Evolutionary conservation across 2,797 vertebrate species (phyloP), one percentile per base, ranked within the genome.

Genomic region (Acropternis orthonyx): DNA sequence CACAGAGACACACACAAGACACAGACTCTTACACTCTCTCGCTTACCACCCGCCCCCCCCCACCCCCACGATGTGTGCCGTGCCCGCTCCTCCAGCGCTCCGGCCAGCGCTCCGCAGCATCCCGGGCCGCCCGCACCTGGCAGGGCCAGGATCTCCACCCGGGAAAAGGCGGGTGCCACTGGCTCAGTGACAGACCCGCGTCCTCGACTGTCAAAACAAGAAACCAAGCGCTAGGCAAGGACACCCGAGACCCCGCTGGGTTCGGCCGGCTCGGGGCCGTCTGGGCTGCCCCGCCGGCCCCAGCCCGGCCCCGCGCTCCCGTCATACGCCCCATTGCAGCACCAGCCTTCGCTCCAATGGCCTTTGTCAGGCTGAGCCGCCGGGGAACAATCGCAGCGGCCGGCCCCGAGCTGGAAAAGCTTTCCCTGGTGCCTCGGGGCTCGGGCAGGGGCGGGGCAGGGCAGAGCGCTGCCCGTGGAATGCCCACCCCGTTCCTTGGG

Each of bases 101-200:
- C 0, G 3, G 30, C 62, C 43, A 9, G 36, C 34, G n/a, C 1
- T 26, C 13, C 3, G 41, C 41, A 41, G 37, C 37, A 37, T 37
- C 37, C 37, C 37, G 37, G 37, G 9, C 37, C 34, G 78, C 83
- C 65, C 32, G 0, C 61, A 55, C 91, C 32, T 3, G 1, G 22
- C 3, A 0, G 3, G 6, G 48, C 55, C 17, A 3, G 34, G 3
- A 27, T 24, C 78, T 10, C 49, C 17, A 4, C n/a, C 14, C 3
- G 23, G n/a, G 46, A 9, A 52, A 58, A 1, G 2, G 43, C 2
- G 0, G 37, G 4, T 15, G n/a, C 59, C 26, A 7, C 2, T 0
- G 24, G 63, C 77, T 46, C 10, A 2, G 4, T 27, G 67, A 78
- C 44, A 3, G 2, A 59, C 5, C 8, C 6, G 16, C 28, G 80